A percentile compares a stretch with the other conserved stretches of the same genome.
phyloP scores from a whole-genome alignment of 2,797 vertebrate genomes.

The Accipiter badius region DNA sequence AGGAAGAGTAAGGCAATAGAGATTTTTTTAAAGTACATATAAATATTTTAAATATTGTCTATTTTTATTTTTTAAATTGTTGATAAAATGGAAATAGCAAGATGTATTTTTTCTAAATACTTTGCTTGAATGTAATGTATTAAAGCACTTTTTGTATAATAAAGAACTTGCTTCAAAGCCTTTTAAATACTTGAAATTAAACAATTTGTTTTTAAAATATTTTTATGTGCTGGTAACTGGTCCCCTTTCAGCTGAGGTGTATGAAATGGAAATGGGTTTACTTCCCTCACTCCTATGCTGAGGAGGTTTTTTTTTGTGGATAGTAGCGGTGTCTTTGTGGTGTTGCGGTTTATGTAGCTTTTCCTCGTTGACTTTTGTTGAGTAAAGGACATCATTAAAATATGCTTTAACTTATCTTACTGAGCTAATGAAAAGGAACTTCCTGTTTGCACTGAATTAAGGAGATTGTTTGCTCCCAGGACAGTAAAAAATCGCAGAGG shows the following conservation, averaged over 20 bases:
- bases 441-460: no score
- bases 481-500: not conserved
- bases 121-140: not conserved
- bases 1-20: constrained; percentile 70
- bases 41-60: not conserved
- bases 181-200: not conserved
- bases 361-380: not conserved
- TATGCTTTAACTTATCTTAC: not conserved
- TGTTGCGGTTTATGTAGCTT: not conserved
- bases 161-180: not conserved
- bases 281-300: accelerated
- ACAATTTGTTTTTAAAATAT: not conserved
- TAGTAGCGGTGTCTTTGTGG: not conserved
- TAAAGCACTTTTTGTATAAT: not conserved
- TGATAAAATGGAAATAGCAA: not conserved
- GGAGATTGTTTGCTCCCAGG: not conserved
- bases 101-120: not conserved
- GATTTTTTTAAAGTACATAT: not conserved
- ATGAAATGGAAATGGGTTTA: not conserved
- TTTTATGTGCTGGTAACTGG: not conserved
- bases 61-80: not conserved
- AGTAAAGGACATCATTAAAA: not conserved
- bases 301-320: not conserved
- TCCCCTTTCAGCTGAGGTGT: not conserved
- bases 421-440: not conserved